Evolutionary conservation across 2,797 vertebrate species (phyloP).

Genomic region (Gymnocypris eckloni): DNA sequence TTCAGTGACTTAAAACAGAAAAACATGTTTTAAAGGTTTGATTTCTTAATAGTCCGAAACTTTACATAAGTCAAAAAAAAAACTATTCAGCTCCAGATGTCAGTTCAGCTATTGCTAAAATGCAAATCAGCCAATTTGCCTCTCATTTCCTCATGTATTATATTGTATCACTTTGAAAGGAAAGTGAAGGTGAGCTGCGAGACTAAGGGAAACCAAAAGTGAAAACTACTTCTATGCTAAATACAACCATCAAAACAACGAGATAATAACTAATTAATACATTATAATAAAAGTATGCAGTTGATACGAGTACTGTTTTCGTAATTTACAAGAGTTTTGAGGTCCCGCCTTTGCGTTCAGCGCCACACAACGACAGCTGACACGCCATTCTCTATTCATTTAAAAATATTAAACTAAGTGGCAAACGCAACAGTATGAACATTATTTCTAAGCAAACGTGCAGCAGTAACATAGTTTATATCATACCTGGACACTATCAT

Average conservation of each 20-base stretch:
- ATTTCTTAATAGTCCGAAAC: not conserved
- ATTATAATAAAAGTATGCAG: not conserved
- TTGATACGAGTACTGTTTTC: not conserved
- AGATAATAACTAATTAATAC: too few relatives aligned
- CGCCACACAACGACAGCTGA: not conserved
- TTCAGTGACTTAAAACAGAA: slow-evolving; percentile 9
- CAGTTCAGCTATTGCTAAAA: not conserved
- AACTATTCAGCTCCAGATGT: not conserved
- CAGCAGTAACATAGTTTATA: not conserved
- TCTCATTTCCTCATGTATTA: not conserved
- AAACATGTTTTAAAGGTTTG: not conserved
- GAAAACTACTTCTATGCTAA: not conserved
- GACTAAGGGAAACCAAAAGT: not conserved
- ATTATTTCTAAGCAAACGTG: too few relatives aligned
- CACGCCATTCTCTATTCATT: not conserved
- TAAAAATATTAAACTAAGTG: too few relatives aligned
- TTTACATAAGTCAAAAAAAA: not conserved
- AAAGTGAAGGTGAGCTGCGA: not conserved
- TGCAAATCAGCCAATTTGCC: not conserved
- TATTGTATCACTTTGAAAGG: not conserved
- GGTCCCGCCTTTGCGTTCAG: not conserved
- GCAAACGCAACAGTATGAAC: not conserved
- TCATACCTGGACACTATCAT: slow-evolving; percentile 25
- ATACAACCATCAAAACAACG: not conserved
- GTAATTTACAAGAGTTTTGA: not conserved